A percentile compares a stretch with the other conserved stretches of the same genome.
Evolutionary conservation across 2,113 vertebrate genomes (phyloP).

Genomic region (Pelecanus crispus): DNA sequence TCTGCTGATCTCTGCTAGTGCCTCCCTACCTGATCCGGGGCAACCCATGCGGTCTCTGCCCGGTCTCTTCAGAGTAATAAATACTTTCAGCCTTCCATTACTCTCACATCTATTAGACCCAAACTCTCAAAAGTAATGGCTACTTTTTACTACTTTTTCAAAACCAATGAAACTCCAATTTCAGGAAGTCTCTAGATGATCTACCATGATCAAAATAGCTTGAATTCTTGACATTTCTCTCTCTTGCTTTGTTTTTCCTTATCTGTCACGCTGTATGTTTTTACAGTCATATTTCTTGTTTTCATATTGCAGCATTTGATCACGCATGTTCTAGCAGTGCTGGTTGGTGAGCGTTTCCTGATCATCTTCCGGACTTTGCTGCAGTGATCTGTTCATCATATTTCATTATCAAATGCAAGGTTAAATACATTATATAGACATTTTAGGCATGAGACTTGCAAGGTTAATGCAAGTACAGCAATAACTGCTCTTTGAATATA

Average conservation of each 20-base stretch:
- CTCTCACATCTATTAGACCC: rapidly evolving
- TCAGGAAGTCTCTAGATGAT: not conserved
- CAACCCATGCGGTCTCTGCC: not conserved
- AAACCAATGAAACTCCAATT: not conserved
- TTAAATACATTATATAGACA: constrained; percentile 42
- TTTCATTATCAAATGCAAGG: constrained; percentile 30
- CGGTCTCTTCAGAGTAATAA: not conserved
- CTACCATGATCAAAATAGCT: not conserved
- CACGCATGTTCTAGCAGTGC: rapidly evolving
- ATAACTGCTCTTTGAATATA: constrained; percentile 42
- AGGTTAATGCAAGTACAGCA: constrained; percentile 46
- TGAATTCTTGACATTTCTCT: not conserved
- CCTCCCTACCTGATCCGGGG: not conserved
- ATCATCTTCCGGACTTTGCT: not conserved
- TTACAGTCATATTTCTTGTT: not conserved
- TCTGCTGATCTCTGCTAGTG: not conserved
- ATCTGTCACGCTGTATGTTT: not conserved
- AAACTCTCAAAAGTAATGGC: not conserved
- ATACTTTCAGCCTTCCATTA: not conserved
- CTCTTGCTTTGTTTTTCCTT: not conserved
- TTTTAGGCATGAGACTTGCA: constrained; percentile 2
- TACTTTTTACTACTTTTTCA: not conserved
- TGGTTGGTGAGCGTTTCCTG: not conserved
- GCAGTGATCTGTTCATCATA: not conserved
- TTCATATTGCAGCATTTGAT: not conserved